Percentiles rank a stretch among this genome's conserved stretches.
Conservation (phyloP, 2,113 vertebrate species). For the Phoxinus phoxinus region DNA sequence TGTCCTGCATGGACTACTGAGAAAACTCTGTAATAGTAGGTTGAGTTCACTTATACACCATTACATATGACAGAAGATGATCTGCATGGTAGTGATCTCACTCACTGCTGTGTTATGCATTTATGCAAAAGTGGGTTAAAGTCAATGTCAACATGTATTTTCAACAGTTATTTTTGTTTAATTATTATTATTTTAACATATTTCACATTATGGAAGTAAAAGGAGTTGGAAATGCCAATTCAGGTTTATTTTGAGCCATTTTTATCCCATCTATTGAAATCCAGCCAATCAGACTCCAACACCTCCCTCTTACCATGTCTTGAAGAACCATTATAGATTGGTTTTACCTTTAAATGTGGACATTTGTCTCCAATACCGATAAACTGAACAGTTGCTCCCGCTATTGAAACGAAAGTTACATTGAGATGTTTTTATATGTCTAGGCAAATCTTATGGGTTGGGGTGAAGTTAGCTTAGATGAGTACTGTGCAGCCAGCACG, state of each 20-base stretch:
- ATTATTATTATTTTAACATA: background rate
- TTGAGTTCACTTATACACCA: background rate
- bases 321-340: background rate
- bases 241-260: background rate
- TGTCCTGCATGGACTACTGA: constrained; percentile 14
- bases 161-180: too few species aligned
- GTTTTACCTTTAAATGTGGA: background rate
- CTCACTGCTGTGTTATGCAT: background rate
- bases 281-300: background rate
- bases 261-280: background rate
- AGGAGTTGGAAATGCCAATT: background rate
- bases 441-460: background rate
- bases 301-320: background rate
- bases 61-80: constrained; percentile 30
- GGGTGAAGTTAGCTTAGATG: background rate
- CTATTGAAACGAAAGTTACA: background rate
- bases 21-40: constrained; percentile 15
- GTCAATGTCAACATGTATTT: background rate
- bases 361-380: background rate
- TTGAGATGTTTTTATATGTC: background rate
- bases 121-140: background rate
- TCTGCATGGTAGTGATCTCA: constrained; percentile 1
- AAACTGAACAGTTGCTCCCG: background rate
- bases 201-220: background rate
- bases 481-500: background rate